These are phyloP conservation scores for Venusia cambrica DNA, from an alignment of 2,888 invertebrate genomes.

Conservation along the genomic window DNA sequence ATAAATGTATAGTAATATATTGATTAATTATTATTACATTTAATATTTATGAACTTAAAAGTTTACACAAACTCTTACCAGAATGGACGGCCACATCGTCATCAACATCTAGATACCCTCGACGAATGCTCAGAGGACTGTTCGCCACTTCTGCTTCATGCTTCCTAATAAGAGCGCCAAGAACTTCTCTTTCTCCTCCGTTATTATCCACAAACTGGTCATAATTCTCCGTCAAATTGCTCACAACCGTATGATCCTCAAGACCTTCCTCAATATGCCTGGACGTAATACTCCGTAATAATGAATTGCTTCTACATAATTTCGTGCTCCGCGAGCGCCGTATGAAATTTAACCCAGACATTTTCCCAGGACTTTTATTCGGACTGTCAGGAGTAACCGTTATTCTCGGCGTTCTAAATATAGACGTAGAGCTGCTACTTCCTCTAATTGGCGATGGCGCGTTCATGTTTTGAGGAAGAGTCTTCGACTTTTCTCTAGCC, in stretches of 20 bases:
- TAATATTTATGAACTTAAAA: too few relatives aligned
- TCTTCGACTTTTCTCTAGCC: conserved; percentile 81
- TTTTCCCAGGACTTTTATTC: conserved; percentile 77
- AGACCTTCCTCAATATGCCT: conserved; percentile 71
- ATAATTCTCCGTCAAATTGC: conserved; percentile 64
- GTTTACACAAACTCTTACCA: conserved; percentile 77
- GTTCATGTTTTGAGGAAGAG: conserved; percentile 81
- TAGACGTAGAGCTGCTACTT: conserved; percentile 69
- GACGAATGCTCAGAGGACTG: conserved; percentile 70
- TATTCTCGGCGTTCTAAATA: conserved; percentile 69
- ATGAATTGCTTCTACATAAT: conserved; percentile 84
- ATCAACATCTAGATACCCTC: conserved; percentile 80
- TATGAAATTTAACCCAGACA: conserved; percentile 82
- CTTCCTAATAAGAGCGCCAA: conserved; percentile 71
- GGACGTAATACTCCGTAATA: conserved; percentile 80
- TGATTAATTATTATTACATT: too few relatives aligned
- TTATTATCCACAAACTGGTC: conserved; percentile 63
- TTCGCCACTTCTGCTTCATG: conserved; percentile 65
- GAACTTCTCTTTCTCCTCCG: conserved; percentile 66
- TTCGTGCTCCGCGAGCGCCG: conserved; percentile 87
- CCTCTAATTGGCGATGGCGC: conserved; percentile 69
- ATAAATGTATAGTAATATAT: too few relatives aligned
- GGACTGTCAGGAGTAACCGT: conserved; percentile 74
- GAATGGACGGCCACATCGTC: conserved; percentile 87
- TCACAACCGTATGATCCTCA: conserved; percentile 60